Percentiles rank a stretch among this genome's conserved stretches.
Evolutionary conservation across 2,797 vertebrate genomes (phyloP).

Genomic region (Manis pentadactyla): DNA sequence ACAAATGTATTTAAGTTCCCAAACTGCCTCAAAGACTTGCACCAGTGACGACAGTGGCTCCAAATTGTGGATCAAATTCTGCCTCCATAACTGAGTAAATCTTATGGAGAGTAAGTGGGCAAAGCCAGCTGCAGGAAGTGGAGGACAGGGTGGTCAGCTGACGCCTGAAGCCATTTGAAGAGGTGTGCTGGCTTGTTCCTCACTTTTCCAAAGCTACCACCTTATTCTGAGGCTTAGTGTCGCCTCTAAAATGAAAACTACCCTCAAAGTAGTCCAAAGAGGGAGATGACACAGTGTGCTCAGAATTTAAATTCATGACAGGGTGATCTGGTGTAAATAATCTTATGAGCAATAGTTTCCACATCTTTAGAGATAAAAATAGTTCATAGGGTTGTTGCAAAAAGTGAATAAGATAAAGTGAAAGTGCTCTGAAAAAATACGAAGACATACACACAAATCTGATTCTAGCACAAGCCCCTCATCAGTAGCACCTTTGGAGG

Average conservation of each 20-base stretch:
- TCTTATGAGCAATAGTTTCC: not conserved
- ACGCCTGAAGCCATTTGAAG: not conserved
- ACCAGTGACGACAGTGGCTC: not conserved
- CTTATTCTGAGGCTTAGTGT: not conserved
- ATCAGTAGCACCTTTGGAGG: not conserved
- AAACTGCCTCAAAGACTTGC: not conserved
- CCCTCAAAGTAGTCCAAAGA: not conserved
- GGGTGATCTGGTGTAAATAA: not conserved
- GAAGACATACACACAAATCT: not conserved
- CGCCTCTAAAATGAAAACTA: not conserved
- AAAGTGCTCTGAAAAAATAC: not conserved
- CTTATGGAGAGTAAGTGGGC: not conserved
- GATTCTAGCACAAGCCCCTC: not conserved
- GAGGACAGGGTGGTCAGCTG: not conserved
- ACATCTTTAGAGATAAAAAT: not conserved
- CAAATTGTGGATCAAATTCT: not conserved
- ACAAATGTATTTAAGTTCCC: not conserved
- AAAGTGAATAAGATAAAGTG: not conserved
- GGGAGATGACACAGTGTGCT: not conserved
- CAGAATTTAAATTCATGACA: not conserved
- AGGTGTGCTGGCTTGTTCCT: not conserved
- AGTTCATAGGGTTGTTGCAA: not conserved
- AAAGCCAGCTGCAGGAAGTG: not conserved
- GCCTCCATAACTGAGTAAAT: not conserved
- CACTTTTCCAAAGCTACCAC: not conserved